Evolutionary conservation across 2,113 vertebrate genomes (phyloP), one percentile per base, ranked within the genome.

Genomic region (Haliaeetus leucogaster): DNA sequence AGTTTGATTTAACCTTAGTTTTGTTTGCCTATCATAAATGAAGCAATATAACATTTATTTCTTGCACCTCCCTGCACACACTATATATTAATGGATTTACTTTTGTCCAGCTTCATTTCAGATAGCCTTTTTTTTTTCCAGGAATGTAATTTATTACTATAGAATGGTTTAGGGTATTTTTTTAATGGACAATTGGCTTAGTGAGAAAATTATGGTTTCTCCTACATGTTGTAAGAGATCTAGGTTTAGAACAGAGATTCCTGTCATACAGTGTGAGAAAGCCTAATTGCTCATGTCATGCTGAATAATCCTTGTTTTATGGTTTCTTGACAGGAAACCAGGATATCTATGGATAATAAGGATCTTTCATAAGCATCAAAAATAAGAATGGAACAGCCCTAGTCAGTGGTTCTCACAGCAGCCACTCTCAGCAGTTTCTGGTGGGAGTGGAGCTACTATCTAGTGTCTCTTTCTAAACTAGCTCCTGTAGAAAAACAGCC

Each of bases 1-100:
- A 77, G 36, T 76, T 94, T 82, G 74, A 76, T 97, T 96, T 91
- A 90, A 59, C 52, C 63, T 74, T 62, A 65, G 53, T 74, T 92
- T 92, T 92, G 56, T 76, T 95, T 86, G 36, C 62, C 40, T 66
- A 67, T 82, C 76, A 94, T 40, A 91, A 88, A 85, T 62, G 32
- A 91, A 88, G 32, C 2, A 1, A 72, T 50, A 58, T n/a, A 86
- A 82, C n/a, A 89, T 93, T 88, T 78, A 76, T 90, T 91, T 90
- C 53, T 89, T 67, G 10, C 30, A 72, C 73, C 16, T 82, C 20
- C 40, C 34, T 89, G 53, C 22, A 82, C 26, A 72, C 19, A 50
- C 29, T 74, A 19, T 43, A 45, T 59, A 83, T 76, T 43, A 91
- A 81, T 62, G 78, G 11, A 74, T 94, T 80, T 74, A 89, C 74